Percentiles rank a stretch among this genome's conserved stretches.
These are phyloP conservation scores for Mobula birostris DNA, from an alignment of 2,113 vertebrate genomes.

Conservation along the genomic window DNA sequence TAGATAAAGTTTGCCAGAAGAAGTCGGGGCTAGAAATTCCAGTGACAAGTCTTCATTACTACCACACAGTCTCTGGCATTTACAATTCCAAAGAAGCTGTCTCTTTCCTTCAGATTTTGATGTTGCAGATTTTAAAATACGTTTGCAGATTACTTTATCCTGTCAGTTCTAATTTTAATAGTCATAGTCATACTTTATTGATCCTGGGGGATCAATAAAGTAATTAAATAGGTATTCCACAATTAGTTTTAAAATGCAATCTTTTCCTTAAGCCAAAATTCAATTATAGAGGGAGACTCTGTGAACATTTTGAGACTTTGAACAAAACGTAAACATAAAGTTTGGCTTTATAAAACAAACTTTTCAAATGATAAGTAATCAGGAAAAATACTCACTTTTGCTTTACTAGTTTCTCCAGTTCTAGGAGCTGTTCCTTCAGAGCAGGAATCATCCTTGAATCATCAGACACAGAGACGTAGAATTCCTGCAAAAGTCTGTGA, in stretches of 20 bases:
- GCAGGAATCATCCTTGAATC: slow-evolving; percentile 72
- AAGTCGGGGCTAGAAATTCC: background rate
- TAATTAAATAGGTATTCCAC: background rate
- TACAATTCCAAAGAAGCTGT: background rate
- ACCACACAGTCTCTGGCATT: background rate
- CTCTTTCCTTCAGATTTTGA: background rate
- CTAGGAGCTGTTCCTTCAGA: slow-evolving; percentile 80
- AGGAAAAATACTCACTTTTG: slow-evolving; percentile 68
- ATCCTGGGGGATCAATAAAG: background rate
- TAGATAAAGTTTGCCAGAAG: background rate
- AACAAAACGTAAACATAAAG: background rate
- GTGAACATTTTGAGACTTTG: background rate
- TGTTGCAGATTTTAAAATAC: background rate
- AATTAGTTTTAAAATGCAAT: background rate
- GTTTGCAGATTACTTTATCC: no score
- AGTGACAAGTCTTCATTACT: background rate
- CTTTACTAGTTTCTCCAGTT: slow-evolving; percentile 80
- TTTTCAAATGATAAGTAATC: background rate
- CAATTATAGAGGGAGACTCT: background rate
- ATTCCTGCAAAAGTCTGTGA: slow-evolving; percentile 67
- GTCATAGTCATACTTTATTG: no score
- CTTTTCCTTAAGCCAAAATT: background rate
- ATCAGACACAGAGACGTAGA: slow-evolving; percentile 80
- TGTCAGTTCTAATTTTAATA: background rate
- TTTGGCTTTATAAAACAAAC: slow-evolving; percentile 20